phyloP scores from a whole-genome alignment of 1,140 invertebrate genomes.

The Copidosoma floridanum region DNA sequence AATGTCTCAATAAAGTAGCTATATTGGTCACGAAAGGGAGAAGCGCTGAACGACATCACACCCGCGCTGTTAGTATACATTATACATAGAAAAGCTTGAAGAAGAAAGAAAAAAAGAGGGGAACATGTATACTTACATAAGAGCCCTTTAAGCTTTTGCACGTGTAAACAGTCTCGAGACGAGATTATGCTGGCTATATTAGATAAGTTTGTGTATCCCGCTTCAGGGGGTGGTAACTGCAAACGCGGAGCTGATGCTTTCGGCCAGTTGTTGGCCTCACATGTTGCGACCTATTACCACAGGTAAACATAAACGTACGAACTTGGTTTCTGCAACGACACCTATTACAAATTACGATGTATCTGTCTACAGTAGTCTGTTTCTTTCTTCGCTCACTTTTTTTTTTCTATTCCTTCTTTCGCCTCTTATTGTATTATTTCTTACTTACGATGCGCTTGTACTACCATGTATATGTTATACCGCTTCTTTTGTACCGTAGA shows the following conservation, averaged over 20 bases:
- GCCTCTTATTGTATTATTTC: neutral
- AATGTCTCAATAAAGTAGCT: no score
- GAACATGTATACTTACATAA: no score
- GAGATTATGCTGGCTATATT: conserved; percentile 55
- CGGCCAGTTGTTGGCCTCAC: conserved; percentile 49
- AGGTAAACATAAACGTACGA: conserved; percentile 59
- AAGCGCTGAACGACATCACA: neutral
- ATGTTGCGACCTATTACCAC: conserved; percentile 57
- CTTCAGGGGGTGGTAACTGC: conserved; percentile 59
- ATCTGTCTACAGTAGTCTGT: conserved; percentile 53
- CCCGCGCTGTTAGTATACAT: no score
- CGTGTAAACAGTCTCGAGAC: no score
- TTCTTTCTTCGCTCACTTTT: conserved; percentile 50
- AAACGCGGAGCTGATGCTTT: conserved; percentile 58
- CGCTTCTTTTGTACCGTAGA: conserved; percentile 9
- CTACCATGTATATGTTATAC: neutral
- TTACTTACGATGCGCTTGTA: neutral
- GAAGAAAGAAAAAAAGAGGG: no score
- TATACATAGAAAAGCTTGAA: no score
- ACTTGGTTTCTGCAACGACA: conserved; percentile 31
- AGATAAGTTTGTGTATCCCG: conserved; percentile 59
- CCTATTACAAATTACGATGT: no score
- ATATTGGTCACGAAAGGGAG: no score
- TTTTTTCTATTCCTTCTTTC: conserved; percentile 7
- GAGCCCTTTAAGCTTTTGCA: no score